Evolutionary conservation across 2,797 vertebrate genomes (phyloP).

Genomic region (Falco columbarius): DNA sequence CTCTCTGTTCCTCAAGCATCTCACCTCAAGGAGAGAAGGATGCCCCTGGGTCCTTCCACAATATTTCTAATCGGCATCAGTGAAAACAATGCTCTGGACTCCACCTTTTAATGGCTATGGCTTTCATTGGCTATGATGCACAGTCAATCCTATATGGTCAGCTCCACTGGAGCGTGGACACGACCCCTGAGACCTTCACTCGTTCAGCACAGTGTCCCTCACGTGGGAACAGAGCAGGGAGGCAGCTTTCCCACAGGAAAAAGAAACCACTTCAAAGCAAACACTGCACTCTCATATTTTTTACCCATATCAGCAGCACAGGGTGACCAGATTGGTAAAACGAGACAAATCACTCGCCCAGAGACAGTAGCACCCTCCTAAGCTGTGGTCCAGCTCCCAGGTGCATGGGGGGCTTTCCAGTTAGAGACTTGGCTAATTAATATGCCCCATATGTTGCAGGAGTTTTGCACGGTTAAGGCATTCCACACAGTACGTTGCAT

Average conservation of each 20-base stretch:
- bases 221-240: background rate
- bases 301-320: background rate
- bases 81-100: background rate
- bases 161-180: background rate
- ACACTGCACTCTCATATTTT: background rate
- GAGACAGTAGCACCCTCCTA: background rate
- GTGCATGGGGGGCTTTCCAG: fast-evolving
- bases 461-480: background rate
- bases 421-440: background rate
- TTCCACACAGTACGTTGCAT: background rate
- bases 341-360: background rate
- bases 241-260: background rate
- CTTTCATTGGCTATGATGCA: background rate
- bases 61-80: background rate
- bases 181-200: background rate
- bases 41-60: too few relatives aligned
- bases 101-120: fast-evolving
- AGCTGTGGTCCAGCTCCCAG: background rate
- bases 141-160: fast-evolving
- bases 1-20: background rate
- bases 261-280: background rate
- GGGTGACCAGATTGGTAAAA: background rate
- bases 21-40: background rate
- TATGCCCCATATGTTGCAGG: background rate
- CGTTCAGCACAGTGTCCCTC: fast-evolving